A percentile compares a stretch with the other conserved stretches of the same genome.
These are phyloP conservation scores for Nemurella pictetii DNA, from an alignment of 2,888 invertebrate species.

Conservation along the genomic window DNA sequence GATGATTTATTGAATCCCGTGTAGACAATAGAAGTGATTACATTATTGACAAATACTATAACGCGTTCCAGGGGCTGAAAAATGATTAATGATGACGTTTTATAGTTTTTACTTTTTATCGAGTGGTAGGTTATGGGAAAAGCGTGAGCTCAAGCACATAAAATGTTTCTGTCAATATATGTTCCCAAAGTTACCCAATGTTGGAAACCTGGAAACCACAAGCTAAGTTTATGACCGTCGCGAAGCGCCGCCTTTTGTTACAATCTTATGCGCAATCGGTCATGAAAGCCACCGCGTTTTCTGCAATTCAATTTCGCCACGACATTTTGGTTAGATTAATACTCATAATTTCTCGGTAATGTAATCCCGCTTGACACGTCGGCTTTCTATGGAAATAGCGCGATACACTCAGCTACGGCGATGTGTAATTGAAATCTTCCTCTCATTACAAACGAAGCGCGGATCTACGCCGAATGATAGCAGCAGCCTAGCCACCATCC, in stretches of 20 bases:
- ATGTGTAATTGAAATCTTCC: neutral
- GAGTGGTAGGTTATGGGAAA: neutral
- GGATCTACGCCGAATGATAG: neutral
- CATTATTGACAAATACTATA: slow-evolving; percentile 25
- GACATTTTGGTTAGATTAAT: neutral
- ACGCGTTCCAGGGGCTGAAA: neutral
- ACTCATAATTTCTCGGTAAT: slow-evolving; percentile 2
- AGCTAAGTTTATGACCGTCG: no score
- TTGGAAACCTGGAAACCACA: no score
- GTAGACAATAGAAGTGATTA: slow-evolving; percentile 31
- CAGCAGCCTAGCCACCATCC: neutral
- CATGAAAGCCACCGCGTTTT: no score
- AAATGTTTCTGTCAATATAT: neutral
- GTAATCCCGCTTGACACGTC: neutral
- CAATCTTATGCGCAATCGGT: no score
- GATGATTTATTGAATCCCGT: slow-evolving; percentile 17
- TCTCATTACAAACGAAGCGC: neutral
- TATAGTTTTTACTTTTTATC: neutral
- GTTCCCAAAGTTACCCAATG: no score
- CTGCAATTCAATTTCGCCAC: neutral
- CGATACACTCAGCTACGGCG: neutral
- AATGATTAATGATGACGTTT: slow-evolving; percentile 4
- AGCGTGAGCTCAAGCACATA: neutral
- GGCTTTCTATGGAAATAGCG: no score
- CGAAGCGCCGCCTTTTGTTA: no score